Base-by-base conservation (phyloP, 2,888 invertebrate species). In the Sycophila texana region DNA sequence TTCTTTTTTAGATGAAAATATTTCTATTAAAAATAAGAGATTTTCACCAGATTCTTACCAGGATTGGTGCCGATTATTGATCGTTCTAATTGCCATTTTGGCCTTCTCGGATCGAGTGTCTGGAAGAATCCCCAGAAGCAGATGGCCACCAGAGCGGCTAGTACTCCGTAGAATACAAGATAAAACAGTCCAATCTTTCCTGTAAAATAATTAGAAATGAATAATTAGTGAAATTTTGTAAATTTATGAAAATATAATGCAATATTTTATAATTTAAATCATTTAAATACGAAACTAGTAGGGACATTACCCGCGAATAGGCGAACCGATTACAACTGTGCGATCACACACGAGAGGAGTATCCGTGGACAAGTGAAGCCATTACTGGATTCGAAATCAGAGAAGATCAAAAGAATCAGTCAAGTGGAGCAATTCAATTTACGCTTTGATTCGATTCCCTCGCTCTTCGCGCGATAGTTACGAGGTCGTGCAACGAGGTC, bases 171-270 rank as follows among this genome's bases (percentile, higher is more conserved):
- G 93, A 99, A 99, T 86, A 97, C 93, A 86, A 97, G 92, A 92
- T 99, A 99, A 93, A 99, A 99, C n/a, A 97, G 91, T 74, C 95
- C 94, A 89, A 99, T 98, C 93, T 98, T 98, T 81, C 95, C 98
- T 98, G 93, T 63, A 94, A 92, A 68, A 61, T 53, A 78, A 84
- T 77, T 22, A 30, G 57, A 63, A 49, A 20, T 55, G 7, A 58
- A 39, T 58, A n/a, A 51, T 51, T 51, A 51, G 12, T 66, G 51
- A 22, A 47, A 63, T 39, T 13, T 14, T 3, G 5, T 30, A 14
- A 61, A 30, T 18, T 61, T 3, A 26, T 30, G 2, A 4, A 30
- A 30, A 61, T 30, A 30, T 61, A 61, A 22, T 16, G 18, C 12
- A 67, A 1, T 2, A 20, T 51, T 7, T 1, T 51, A 53, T 66